Evolutionary conservation across 2,113 vertebrate species (phyloP), one percentile per base, ranked within the genome.

Genomic region (Cephalopterus ornatus): DNA sequence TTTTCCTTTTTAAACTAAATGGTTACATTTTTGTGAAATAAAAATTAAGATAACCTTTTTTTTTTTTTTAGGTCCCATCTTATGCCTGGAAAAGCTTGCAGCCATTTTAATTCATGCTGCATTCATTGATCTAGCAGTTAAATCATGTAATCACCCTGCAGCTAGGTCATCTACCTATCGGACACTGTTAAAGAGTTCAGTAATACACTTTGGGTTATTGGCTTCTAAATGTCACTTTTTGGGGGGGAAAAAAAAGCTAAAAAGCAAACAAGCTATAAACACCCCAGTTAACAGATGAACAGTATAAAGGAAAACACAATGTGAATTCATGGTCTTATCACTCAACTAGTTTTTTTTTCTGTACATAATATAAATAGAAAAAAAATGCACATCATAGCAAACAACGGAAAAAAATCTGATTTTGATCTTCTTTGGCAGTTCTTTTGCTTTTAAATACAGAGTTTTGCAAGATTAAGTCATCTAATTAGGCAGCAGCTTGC

Each of bases 51-150:
- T 39, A 78, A 77, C 21, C 19, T 75, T 79, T 50, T 39, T 22
- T 58, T 63, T 46, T 86, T 24, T 49, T 88, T 88, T 49, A 22
- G 41, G 32, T 86, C 66, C 93, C 73, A 68, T 96, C 52, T 89
- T 85, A 47, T 32, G 61, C 61, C 85, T 89, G 41, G 15, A 65
- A 81, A 90, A 74, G 85, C 85, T 88, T 94, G 88, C 93, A 94
- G 92, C 93, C 96, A 94, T 97, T 96, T 96, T 94, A 92, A 93
- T 92, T 94, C 82, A 84, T 86, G 76, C 91, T 93, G 76, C 83
- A 76, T 91, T 89, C 84, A 94, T 93, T 93, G 93, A 95, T 96
- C 75, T 74, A 75, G 68, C 72, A 94, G 73, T 77, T 86, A 94
- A 89, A 83, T 88, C 92, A 88, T 86, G 94, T 96, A 94, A 95